Percentiles rank a stretch among this genome's conserved stretches.
Evolutionary conservation across 64 coral and sea anemone genomes (phyloP).

Genomic region (Astreopora myriophthalma): DNA sequence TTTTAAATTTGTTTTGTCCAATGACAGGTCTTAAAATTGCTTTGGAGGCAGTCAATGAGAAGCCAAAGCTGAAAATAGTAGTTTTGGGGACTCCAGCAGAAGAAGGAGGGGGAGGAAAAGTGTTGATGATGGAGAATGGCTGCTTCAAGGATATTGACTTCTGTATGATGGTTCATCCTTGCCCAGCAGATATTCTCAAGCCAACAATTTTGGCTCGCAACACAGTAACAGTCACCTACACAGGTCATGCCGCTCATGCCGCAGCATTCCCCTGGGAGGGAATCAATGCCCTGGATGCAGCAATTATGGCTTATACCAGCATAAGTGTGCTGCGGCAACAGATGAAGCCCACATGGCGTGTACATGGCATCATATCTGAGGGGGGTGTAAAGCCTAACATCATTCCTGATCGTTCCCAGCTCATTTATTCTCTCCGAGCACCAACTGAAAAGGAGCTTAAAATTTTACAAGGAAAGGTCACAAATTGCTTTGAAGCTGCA

Average conservation of each 20-base stretch:
- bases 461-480: conserved; percentile 44
- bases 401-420: conserved; percentile 82
- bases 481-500: conserved; percentile 77
- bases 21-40: conserved; percentile 53
- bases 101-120: conserved; percentile 81
- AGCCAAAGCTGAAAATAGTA: conserved; percentile 52
- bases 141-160: conserved; percentile 93
- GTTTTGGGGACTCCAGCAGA: conserved; percentile 86
- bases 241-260: conserved; percentile 67
- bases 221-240: conserved; percentile 64
- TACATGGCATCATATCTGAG: conserved; percentile 80
- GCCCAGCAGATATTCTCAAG: conserved; percentile 48
- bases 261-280: conserved; percentile 87
- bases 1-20: background rate
- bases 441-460: conserved; percentile 43
- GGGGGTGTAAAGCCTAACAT: conserved; percentile 79
- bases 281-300: conserved; percentile 96
- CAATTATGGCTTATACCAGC: conserved; percentile 74
- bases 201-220: conserved; percentile 22
- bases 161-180: conserved; percentile 86
- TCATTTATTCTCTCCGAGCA: conserved; percentile 59
- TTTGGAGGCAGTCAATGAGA: conserved; percentile 24
- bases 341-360: conserved; percentile 87
- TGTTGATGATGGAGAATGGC: conserved; percentile 79
- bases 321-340: conserved; percentile 82